Evolutionary conservation across 2,113 vertebrate genomes (phyloP).

Genomic region (Chloropsis cyanopogon): DNA sequence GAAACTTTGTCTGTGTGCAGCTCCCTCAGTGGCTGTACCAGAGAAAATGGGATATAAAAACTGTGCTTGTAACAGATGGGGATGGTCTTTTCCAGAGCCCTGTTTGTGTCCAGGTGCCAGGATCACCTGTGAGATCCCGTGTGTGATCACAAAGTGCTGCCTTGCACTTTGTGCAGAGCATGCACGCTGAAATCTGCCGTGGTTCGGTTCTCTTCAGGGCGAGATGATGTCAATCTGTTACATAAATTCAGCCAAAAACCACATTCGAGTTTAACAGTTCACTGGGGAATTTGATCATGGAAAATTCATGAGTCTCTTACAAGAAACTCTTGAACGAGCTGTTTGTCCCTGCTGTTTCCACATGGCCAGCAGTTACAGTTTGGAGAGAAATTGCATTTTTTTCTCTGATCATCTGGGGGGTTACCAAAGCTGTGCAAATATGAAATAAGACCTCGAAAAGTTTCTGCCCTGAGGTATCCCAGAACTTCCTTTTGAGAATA

Average conservation of each 20-base stretch:
- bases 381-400: constrained; percentile 15
- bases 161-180: too few relatives aligned
- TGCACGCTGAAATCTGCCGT: constrained; percentile 19
- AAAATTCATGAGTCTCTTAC: constrained; percentile 49
- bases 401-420: background rate
- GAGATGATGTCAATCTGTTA: constrained; percentile 51
- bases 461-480: background rate
- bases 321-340: constrained; percentile 29
- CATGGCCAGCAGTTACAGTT: background rate
- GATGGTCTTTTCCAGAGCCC: background rate
- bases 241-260: constrained; percentile 50
- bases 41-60: background rate
- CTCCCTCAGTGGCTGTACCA: background rate
- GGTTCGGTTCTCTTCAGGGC: constrained; percentile 28
- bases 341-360: constrained; percentile 49
- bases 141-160: too few relatives aligned
- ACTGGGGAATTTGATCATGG: constrained; percentile 54
- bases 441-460: background rate
- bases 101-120: background rate
- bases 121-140: background rate
- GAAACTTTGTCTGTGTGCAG: background rate
- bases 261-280: constrained; percentile 47
- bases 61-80: rapidly evolving
- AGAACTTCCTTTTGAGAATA: background rate
- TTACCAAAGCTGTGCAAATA: background rate